A percentile compares a stretch with the other conserved stretches of the same genome.
These are phyloP conservation scores for Cephus runcator DNA, from an alignment of 2,888 invertebrate species.

Conservation along the genomic window DNA sequence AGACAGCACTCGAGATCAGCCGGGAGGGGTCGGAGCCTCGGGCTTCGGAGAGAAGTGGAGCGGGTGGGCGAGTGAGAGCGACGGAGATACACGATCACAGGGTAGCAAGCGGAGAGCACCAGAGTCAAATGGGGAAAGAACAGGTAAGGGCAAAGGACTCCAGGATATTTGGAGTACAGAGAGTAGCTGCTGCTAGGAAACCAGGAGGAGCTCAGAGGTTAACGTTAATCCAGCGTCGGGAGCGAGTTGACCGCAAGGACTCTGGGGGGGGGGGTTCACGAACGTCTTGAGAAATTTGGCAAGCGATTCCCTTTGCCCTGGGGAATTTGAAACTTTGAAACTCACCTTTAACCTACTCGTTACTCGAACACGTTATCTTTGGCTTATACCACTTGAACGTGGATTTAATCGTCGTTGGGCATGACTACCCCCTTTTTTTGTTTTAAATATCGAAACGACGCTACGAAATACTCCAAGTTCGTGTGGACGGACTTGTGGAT, in stretches of 20 bases:
- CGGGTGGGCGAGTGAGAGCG: constrained; percentile 21
- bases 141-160: constrained; percentile 10
- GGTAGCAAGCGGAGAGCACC: constrained; percentile 10
- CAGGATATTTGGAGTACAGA: background rate
- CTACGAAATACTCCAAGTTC: background rate
- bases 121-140: constrained; percentile 9
- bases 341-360: background rate
- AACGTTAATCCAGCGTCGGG: constrained; percentile 44
- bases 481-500: background rate
- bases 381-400: background rate
- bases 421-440: background rate
- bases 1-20: constrained; percentile 38
- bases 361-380: background rate
- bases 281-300: background rate
- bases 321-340: background rate
- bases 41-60: constrained; percentile 21
- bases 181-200: background rate
- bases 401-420: background rate
- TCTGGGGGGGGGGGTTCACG: background rate
- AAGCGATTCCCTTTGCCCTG: background rate
- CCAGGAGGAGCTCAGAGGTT: constrained; percentile 27
- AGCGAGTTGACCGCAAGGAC: background rate
- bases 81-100: constrained; percentile 8
- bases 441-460: background rate
- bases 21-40: constrained; percentile 24